Evolutionary conservation across 2,888 invertebrate genomes (phyloP), one percentile per base, ranked within the genome.

Genomic region (Clistopyga incitator): DNA sequence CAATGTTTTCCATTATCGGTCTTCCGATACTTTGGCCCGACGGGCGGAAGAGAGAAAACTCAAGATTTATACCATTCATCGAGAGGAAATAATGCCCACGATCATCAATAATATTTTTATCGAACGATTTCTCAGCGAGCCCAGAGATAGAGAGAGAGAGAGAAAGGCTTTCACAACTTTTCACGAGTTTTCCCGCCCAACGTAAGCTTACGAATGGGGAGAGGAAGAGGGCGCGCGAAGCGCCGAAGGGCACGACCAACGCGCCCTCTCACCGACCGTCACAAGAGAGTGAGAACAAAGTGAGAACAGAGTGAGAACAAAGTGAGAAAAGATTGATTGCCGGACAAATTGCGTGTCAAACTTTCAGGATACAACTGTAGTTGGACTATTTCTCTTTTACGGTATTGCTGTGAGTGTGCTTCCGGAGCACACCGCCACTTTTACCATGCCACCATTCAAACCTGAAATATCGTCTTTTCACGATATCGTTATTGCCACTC

Each of bases 331-430:
- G 82, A 83, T 83, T 79, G 82, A 83, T 83, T 79, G 79, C 65
- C 56, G 65, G 75, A 83, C 82, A 83, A 79, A 83, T 83, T 83
- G 79, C 79, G 82, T 79, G 82, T 79, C 79, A 83, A 83, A 76
- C 75, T 83, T 47, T 59, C 3, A 29, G 65, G 71, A 79, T 79
- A 79, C 82, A 83, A 75, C 70, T 78, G 67, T 74, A 74, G 76
- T 79, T 74, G 82, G 75, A 83, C 78, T 76, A 76, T 79, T 79
- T 83, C 64, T 45, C 71, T 64, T 72, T 71, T 61, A 54, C 42
- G 47, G 42, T 78, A 38, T 34, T 29, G 8, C 47, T 29, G 4
- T 13, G 18, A 74, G 29, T 59, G 42, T 25, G 54, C n/a, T 72
- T 45, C 23, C 13, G 59, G n/a, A n/a, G n/a, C 47, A n/a, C 23